Evolutionary conservation across 2,888 invertebrate genomes (phyloP).

Genomic region (Limnephilus rhombicus): DNA sequence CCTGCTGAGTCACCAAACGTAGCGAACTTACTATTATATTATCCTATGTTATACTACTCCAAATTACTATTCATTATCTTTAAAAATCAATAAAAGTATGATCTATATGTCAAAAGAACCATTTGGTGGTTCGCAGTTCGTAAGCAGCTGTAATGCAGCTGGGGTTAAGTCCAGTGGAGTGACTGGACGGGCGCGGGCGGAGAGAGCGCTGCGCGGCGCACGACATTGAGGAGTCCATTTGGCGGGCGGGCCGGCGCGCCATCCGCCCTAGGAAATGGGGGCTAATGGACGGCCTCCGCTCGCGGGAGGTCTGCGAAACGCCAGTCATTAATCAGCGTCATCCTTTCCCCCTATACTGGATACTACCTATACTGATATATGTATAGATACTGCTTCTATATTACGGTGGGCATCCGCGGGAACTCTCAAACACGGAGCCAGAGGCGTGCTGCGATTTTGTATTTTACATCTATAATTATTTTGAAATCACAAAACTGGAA

Average conservation of each 20-base stretch:
- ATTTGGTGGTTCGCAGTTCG: no score
- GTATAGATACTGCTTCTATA: not conserved
- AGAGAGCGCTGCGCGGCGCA: not conserved
- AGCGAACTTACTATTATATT: no score
- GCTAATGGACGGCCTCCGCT: conserved; percentile 50
- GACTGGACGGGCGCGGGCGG: not conserved
- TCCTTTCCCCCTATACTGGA: not conserved
- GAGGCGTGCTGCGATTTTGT: not conserved
- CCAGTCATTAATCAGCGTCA: conserved; percentile 61
- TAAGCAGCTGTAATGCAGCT: no score
- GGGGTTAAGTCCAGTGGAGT: not conserved
- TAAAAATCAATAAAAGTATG: no score
- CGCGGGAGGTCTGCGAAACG: conserved; percentile 55
- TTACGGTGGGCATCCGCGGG: not conserved
- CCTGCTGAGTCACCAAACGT: no score
- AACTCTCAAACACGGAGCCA: not conserved
- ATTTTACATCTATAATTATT: no score
- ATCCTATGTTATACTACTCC: no score
- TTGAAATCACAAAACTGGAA: no score
- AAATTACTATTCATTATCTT: no score
- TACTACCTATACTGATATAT: no score
- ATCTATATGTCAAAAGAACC: no score
- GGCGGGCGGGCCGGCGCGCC: conserved; percentile 40
- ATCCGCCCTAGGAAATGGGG: conserved; percentile 47
- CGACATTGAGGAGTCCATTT: conserved; percentile 30